Base-by-base conservation (phyloP, 2,113 vertebrate species). In the Nesogale talazaci region DNA sequence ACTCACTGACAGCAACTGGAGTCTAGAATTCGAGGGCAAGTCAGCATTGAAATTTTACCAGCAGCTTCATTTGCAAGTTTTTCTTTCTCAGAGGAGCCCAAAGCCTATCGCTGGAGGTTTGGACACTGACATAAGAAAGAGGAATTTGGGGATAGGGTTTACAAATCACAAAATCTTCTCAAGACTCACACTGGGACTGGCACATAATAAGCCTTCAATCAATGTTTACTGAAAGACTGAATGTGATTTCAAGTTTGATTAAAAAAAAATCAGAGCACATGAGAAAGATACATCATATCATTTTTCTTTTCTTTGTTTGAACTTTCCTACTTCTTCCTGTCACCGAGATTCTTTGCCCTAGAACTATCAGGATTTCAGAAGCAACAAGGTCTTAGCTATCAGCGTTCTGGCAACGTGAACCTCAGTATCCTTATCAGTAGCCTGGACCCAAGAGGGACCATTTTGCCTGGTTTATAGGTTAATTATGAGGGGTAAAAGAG, bases 231-330 rank as follows among this genome's bases (percentile, higher is more conserved):
- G 56, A 34, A 23, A 16, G 36, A 36, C 29, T 1, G 40, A 65
- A 14, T 14, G 36, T 38, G 22, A 15, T 9, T 29, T 27, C 69
- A 46, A n/a, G 23, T 16, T 2, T 40, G n/a, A 12, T 29, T 27
- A 1, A 34, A 19, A 14, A 46, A n/a, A 19, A 15, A 4, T 19
- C 11, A 9, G 63, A 31, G 63, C n/a, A 16, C 40, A 10, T 31
- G 4, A 4, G 22, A 74, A 4, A 4, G n/a, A 10, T 25, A 6
- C 2, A 1, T 40, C 0, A 0, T 1, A 15, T 19, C 6, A 14
- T 27, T 14, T 52, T 52, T 52, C 46, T 52, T 52, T 67, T 59
- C 38, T 23, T 19, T 36, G 16, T 34, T 14, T 6, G 2, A 76
- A 22, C 22, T 29, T 59, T 69, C 65, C 34, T 25, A 34, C 6